Base-by-base conservation (phyloP, 2,888 invertebrate species). In the Tenthredo scrophulariae region DNA sequence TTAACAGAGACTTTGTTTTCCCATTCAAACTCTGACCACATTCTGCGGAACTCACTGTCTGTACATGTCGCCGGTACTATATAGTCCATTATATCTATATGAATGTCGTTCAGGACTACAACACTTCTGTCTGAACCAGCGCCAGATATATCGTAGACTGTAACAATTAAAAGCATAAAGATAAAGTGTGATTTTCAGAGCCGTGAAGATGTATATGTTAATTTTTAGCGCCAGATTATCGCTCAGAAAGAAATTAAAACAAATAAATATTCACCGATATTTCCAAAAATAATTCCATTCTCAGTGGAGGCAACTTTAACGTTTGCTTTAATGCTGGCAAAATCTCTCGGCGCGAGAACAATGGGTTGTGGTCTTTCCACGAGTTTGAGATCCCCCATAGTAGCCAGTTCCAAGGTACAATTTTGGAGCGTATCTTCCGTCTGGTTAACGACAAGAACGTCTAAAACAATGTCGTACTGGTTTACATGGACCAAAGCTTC, bases 1-100 rank as follows among this genome's bases (percentile, higher is more conserved):
- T 98, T 98, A 1, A 99, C 99, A 0, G 98, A 97, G 67, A 98
- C 98, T 96, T 99, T 99, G 94, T 99, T 99, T 95, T 99, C 99
- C 99, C 99, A 99, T 94, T 99, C 99, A 94, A 99, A 99, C 95
- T 99, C 99, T 2, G 99, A 98, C 99, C 99, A 99, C 99, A 99
- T 99, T 94, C 98, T 97, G 7, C 99, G 94, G 95, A 99, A 99
- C 94, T 99, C 99, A 0, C 97, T 96, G 93, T 99, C 99, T 84
- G 97, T 97, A 94, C 99, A 99, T 65, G 95, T 94, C 22, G 98
- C 98, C 29, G 99, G 99, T 91, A 99, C 97, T 91, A 99, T 99
- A 94, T 99, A 99, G 94, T 99, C 99, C 98, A 99, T 99, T 89
- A 99, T 99, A 94, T 99, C 99, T 92, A 99, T 99, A 94, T 99